Base-by-base conservation (phyloP, 1,140 invertebrate species). In the Zelostemma sp. region DNA sequence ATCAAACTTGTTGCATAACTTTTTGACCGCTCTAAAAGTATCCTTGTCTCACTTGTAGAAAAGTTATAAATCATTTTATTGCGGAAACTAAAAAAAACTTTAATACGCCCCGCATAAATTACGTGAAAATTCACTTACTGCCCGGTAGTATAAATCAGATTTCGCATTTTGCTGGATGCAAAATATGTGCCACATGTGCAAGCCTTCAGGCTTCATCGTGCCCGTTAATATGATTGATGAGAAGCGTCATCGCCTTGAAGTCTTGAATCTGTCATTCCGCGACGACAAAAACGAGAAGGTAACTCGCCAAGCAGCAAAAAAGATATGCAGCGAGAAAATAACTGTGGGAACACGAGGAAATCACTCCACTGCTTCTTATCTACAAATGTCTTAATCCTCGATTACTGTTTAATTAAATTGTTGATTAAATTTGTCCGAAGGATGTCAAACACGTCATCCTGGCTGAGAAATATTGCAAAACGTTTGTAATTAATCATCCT, bases 191-290 rank as follows among this genome's bases (percentile, higher is more conserved):
- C 35, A 31, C 62, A 35, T 72, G 80, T 80, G 68, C 79, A 78
- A 78, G 78, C 72, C 21, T 25, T 82, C 80, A 81, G 76, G 75
- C 51, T 16, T 72, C 73, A 80, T 74, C 72, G 72, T 73, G 73
- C 78, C 71, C 72, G 66, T 45, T 47, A 60, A 63, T 58, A 51
- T 82, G 79, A 83, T 81, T 76, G 74, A 82, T 80, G 79, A 74
- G 56, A 64, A 56, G 57, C 59, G 60, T 75, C 70, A 57, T 80
- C 75, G 73, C 68, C 68, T 73, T 58, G 56, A 55, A 59, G 49
- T 14, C 12, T 47, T 6, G 35, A 18, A 58, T 64, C 59, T 28
- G 16, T 47, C 46, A 41, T 53, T 46, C 8, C 1, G 40, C 6
- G 6, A 12, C n/a, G 43, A 19, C 31, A 72, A 72, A 72, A 66